Base-by-base conservation (phyloP, 2,888 invertebrate species). In the Lutraria lutraria region DNA sequence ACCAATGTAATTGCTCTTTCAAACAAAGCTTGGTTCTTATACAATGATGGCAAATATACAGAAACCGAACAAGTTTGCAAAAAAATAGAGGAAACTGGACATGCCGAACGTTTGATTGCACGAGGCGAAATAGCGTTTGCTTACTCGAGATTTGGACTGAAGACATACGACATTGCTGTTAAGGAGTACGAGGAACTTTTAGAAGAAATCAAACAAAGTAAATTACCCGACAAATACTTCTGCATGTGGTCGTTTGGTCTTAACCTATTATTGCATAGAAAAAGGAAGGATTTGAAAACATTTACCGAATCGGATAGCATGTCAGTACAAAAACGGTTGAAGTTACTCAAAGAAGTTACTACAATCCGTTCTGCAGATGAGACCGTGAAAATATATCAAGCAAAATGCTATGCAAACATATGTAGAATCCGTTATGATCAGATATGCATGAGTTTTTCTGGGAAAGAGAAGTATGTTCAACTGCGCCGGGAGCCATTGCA, bases 181-280 rank as follows among this genome's bases (percentile, higher is more conserved):
- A 76, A 76, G 19, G 76, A 76, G 15, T 76, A 76, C 15, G 76
- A 76, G 76, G 19, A 34, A 16, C 31, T 76, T 76, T 31, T 76
- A 34, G 19, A 31, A 34, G 76, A 76, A 34, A 31, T 19, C 6
- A 76, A 76, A 76, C 15, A 34, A 19, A 34, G 76, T 34, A 19
- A 19, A 31, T 10, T 34, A 19, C 34, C 76, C 16, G 76, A 31
- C 16, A 76, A 76, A 25, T 76, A 76, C 19, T 34, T 76, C 34
- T 76, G 76, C 19, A 76, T 76, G 76, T 76, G 76, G 76, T 76
- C 76, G 16, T 76, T 76, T 76, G 76, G 76, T 76, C 34, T 76
- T 19, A 31, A 13, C 15, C 31, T 76, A 0, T 31, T 34, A 15
- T 31, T 76, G 29, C 31, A 72, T 72, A 13, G 72, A 72, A 31